A percentile compares a stretch with the other conserved stretches of the same genome.
These are phyloP conservation scores for Delphinus delphis DNA, from an alignment of 2,113 vertebrate species.

Conservation along the genomic window DNA sequence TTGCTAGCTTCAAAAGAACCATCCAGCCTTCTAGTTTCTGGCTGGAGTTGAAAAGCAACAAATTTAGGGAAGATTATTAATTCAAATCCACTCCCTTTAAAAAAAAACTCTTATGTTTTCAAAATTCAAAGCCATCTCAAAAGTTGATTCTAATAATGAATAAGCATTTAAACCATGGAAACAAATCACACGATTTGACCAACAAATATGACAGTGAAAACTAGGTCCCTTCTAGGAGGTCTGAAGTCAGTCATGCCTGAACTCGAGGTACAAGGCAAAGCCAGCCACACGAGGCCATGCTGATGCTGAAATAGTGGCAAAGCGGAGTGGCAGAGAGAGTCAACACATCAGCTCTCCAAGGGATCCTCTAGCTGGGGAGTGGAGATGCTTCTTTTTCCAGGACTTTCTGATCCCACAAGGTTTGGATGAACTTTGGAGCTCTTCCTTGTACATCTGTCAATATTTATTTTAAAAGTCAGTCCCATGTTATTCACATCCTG, in stretches of 20 bases:
- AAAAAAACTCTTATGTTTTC: neutral
- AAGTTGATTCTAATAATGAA: conserved; percentile 28
- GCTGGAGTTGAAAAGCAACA: conserved; percentile 12
- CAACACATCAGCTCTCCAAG: neutral
- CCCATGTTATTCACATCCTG: neutral
- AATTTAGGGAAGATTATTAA: neutral
- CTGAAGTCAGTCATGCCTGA: neutral
- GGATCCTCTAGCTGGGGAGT: neutral
- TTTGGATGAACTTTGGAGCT: neutral
- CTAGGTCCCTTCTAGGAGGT: neutral
- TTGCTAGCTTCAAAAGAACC: neutral
- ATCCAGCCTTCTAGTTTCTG: neutral
- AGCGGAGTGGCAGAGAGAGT: neutral
- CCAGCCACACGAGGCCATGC: neutral
- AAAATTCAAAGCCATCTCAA: conserved; percentile 32
- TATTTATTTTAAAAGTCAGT: conserved; percentile 28
- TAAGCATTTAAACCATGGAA: neutral
- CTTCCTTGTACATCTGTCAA: neutral
- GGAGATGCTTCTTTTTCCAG: neutral
- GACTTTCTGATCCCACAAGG: neutral
- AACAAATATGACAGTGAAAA: neutral
- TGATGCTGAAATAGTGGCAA: too few species aligned
- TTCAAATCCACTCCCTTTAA: neutral
- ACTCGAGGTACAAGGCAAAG: neutral
- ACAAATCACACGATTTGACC: neutral